Conservation (phyloP, 2,113 vertebrate species). For the Carettochelys insculpta region DNA sequence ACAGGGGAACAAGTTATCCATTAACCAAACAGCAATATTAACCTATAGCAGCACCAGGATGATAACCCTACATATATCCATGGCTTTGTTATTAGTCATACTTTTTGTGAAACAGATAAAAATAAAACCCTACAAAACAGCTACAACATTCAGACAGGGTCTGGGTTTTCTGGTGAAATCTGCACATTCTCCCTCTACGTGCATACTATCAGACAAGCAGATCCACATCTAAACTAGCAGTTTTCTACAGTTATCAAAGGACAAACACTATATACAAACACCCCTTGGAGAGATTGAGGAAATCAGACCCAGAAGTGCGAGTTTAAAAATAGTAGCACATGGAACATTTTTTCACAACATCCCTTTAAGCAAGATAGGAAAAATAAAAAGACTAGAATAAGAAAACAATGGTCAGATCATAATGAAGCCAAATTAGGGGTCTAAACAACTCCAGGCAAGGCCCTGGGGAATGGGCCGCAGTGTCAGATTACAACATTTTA, state of each 20-base stretch:
- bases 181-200: not conserved
- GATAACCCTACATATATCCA: not conserved
- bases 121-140: not conserved
- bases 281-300: too few species aligned
- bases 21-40: conserved; percentile 44
- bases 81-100: not conserved
- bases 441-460: not conserved
- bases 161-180: fast-evolving
- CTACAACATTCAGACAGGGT: not conserved
- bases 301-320: not conserved
- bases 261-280: not conserved
- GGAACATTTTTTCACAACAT: not conserved
- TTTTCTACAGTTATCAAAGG: not conserved
- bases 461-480: not conserved
- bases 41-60: not conserved
- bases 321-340: not conserved
- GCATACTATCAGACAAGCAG: too few species aligned
- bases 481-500: not conserved
- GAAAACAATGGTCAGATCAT: not conserved
- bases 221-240: not conserved
- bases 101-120: not conserved
- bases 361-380: too few species aligned
- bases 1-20: conserved; percentile 60
- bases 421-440: not conserved
- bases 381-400: not conserved